Percentiles rank a stretch among this genome's conserved stretches.
Evolutionary conservation across 2,797 vertebrate species (phyloP).

Genomic region (Allobates femoralis): DNA sequence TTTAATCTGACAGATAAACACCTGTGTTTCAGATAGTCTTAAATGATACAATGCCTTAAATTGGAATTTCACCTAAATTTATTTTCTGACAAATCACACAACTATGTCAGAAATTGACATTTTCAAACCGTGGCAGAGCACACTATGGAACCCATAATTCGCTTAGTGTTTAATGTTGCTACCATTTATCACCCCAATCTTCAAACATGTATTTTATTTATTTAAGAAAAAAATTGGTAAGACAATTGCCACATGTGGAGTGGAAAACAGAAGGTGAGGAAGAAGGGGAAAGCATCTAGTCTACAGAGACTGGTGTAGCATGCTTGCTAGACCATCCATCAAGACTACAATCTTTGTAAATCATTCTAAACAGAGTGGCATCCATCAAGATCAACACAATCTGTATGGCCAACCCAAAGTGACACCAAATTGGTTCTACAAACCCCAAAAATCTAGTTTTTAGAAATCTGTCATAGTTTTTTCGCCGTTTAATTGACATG

Average conservation of each 20-base stretch:
- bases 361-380: background rate
- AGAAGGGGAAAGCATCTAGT: background rate
- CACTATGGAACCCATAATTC: background rate
- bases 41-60: background rate
- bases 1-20: constrained; percentile 38
- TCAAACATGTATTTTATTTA: background rate
- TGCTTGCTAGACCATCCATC: background rate
- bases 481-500: too few species aligned
- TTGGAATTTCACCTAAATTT: background rate
- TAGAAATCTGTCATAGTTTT: too few species aligned
- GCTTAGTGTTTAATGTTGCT: too few species aligned
- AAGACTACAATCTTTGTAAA: background rate
- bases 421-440: too few species aligned
- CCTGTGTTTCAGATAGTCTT: background rate
- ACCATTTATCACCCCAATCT: background rate
- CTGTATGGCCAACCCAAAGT: background rate
- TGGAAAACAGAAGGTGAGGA: background rate
- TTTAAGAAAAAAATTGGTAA: background rate
- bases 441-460: too few species aligned
- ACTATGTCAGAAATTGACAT: constrained; percentile 3
- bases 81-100: background rate
- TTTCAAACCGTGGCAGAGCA: background rate
- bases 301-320: too few species aligned
- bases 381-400: background rate
- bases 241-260: background rate